Base-by-base conservation (phyloP, 1,140 invertebrate genomes). In the Aphidius gifuensis region DNA sequence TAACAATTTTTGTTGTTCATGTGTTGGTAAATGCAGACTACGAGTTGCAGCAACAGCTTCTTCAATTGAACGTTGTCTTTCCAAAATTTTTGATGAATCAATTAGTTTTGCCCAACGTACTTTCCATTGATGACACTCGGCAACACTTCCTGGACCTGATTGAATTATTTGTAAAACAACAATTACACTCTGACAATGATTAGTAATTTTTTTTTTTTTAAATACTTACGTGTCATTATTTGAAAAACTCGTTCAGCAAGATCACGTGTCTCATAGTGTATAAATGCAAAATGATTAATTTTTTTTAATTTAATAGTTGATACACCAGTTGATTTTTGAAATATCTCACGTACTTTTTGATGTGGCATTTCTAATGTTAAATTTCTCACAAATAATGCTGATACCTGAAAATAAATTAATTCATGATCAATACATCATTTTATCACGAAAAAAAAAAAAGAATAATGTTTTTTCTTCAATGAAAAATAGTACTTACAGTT, bases 401-500 rank as follows among this genome's bases (percentile, higher is more conserved):
- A 74, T 5, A 81, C 79, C 80, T 81, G 39, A 60, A 58, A n/a
- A 56, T 61, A 32, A 47, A 47, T 21, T 3, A 45, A 44, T 61
- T 39, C 5, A 5, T 9, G 4, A 9, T 8, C 2, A 44, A 44
- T 9, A 44, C 43, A 6, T 44, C 9, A 5, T 6, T 44, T 44
- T n/a, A n/a, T n/a, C n/a, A n/a, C n/a, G n/a, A n/a, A 46, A 59
- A 38, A 46, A 46, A 32, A 42, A 42, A 32, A 58, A 44, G 51
- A 61, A 58, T 59, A 6, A 61, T 48, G 63, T 54, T 58, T 39
- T 48, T 44, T 42, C 23, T 23, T 50, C 47, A 32, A 44, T 32
- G 11, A 56, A 44, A 56, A n/a, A n/a, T n/a, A n/a, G n/a, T 44
- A 47, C 72, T 78, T 71, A 92, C 90, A 69, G 81, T 87, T 69